A percentile compares a stretch with the other conserved stretches of the same genome.
phyloP scores from a whole-genome alignment of 2,113 vertebrate species.

The Pteruthius melanotis region DNA sequence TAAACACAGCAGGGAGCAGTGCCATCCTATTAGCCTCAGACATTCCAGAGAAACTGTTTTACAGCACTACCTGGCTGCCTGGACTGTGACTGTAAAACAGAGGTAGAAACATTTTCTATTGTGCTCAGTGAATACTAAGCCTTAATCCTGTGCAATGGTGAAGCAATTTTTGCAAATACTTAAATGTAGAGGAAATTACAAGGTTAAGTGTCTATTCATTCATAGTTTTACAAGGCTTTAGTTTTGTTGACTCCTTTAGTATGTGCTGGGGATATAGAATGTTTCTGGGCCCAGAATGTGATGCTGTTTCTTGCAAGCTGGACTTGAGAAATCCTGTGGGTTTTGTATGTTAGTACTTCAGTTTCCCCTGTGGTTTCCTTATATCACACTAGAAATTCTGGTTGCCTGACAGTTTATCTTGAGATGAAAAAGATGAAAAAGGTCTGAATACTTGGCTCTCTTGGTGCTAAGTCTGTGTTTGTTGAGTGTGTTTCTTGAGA shows the following conservation, averaged over 20 bases:
- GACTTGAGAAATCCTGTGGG: not conserved
- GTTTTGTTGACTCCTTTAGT: not conserved
- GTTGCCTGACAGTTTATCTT: not conserved
- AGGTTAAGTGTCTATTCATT: not conserved
- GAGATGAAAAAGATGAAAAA: not conserved
- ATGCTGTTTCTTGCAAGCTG: not conserved
- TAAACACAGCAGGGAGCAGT: not conserved
- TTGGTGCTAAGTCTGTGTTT: not conserved
- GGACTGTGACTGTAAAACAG: not conserved
- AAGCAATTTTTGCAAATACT: not conserved
- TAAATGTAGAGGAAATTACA: not conserved
- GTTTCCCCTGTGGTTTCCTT: not conserved
- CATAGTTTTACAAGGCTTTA: not conserved
- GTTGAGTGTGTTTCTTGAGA: not conserved
- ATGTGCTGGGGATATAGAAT: not conserved
- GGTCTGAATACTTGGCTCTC: not conserved
- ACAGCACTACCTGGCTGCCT: not conserved
- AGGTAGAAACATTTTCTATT: not conserved
- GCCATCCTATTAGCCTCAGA: not conserved
- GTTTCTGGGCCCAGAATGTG: not conserved
- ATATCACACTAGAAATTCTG: not conserved
- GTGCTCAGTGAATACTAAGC: not conserved
- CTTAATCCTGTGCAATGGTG: not conserved
- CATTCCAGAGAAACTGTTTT: not conserved
- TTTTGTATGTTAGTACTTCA: not conserved